Evolutionary conservation across 2,888 invertebrate genomes (phyloP), one percentile per base, ranked within the genome.

Genomic region (Gari tellinella): DNA sequence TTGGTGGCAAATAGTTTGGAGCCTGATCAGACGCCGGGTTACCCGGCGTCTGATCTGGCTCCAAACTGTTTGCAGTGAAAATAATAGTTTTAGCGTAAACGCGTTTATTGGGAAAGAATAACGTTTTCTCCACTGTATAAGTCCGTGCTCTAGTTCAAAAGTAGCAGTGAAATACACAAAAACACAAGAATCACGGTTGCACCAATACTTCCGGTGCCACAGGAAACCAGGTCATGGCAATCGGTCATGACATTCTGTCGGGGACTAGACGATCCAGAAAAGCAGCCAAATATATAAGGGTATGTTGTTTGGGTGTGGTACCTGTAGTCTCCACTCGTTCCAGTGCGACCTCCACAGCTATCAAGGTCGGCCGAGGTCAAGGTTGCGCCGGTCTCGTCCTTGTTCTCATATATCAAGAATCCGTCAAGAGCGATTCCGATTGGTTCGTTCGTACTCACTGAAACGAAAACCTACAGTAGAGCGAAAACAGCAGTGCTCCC

Each of bases 401-500:
- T 69, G 1, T 60, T 60, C 1, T 63, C 63, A 40, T 74, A 74
- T 17, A 74, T 74, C 12, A 63, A 65, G 31, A 60, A 74, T 10
- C 74, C 74, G 25, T 74, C 74, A 5, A 68, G 51, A 1, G 73
- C 73, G 23, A 79, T 70, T n/a, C 79, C 79, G 0, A 79, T 52
- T 31, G 52, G 52, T 26, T 52, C 52, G n/a, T 52, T 52, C 15
- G 31, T 25, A 19, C 15, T 49, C 19, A 19, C 49, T 19, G 49
- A 17, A 43, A 15, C 55, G 25, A 78, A 61, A 21, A 64, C 63
- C 45, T 78, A 62, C 15, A 37, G 19, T n/a, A 78, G 23, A 8
- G 43, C 15, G 4, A 43, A 17, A 17, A 43, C 5, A 43, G 4
- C 5, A 8, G 4, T 17, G 43, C 3, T 17, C n/a, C 4, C 4